Evolutionary conservation across 2,113 vertebrate species (phyloP), one percentile per base, ranked within the genome.

Genomic region (Aegithalos caudatus): DNA sequence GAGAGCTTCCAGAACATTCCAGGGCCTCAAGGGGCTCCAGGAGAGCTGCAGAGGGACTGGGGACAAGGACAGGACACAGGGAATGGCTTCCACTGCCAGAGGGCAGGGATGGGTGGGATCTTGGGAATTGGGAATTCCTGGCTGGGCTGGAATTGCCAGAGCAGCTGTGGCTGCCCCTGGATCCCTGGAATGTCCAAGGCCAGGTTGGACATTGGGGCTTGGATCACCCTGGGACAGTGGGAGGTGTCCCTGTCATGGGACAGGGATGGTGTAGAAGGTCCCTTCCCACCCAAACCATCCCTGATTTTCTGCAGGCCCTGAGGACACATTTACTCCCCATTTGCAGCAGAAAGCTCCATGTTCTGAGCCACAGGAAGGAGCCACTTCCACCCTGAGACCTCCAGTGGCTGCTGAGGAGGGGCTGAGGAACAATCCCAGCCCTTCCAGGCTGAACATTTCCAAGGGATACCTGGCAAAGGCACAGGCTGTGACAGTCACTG

Each of bases 231-330:
- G 33, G 33, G 56, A 23, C 14, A 7, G 13, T n/a, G 56, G 33
- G 14, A 57, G 14, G 14, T 35, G 54, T 57, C 56, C 33, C 56
- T 35, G 33, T 9, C 56, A 35, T 23, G 22, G 33, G 13, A 14
- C 33, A 21, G 56, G 20, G 9, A 57, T 35, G 21, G 0, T 3
- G 6, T 35, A 23, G 0, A 9, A 54, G 1, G 5, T 40, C 11
- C 37, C 14, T 40, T 31, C 54, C 87, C 2, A 25, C 40, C n/a
- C 62, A 47, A 47, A 2, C 14, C 31, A 28, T 4, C 7, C 40
- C 25, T 9, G 47, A 25, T 3, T n/a, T 3, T 7, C 9, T 54
- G 25, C 23, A 27, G 3, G 6, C 14, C 11, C 40, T 16, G 37
- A 54, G 23, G 18, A 40, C 3, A 4, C 3, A 11, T 15, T 70